These are phyloP conservation scores for Harpalus rubripes DNA, from an alignment of 2,888 invertebrate genomes.

Conservation along the genomic window DNA sequence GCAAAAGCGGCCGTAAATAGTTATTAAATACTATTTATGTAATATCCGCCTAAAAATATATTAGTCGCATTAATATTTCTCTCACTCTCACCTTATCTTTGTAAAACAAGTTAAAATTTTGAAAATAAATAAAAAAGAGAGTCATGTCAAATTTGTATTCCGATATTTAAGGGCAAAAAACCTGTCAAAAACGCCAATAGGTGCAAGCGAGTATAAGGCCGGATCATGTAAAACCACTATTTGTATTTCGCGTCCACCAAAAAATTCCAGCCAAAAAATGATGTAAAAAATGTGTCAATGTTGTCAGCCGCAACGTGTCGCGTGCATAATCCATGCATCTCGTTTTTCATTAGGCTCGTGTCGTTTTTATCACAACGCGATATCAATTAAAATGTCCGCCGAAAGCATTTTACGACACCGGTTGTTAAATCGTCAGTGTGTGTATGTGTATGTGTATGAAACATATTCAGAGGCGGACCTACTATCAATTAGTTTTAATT, in stretches of 20 bases:
- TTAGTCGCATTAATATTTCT: no score
- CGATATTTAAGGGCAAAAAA: background rate
- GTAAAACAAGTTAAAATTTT: no score
- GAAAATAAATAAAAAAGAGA: background rate
- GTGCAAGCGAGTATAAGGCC: background rate
- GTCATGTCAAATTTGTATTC: background rate
- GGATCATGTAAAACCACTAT: background rate
- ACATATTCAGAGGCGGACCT: slow-evolving; percentile 25
- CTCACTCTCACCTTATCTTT: no score
- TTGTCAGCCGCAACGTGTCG: slow-evolving; percentile 49
- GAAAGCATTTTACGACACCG: slow-evolving; percentile 52
- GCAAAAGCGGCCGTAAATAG: no score
- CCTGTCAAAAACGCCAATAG: background rate
- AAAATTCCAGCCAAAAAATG: slow-evolving; percentile 10
- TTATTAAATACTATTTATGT: no score
- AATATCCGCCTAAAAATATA: no score
- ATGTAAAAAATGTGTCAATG: slow-evolving; percentile 49
- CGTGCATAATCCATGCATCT: slow-evolving; percentile 57
- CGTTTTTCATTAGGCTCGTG: slow-evolving; percentile 58
- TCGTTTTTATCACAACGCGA: slow-evolving; percentile 61
- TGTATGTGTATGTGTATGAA: background rate
- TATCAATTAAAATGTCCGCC: slow-evolving; percentile 62
- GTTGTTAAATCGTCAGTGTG: slow-evolving; percentile 32
- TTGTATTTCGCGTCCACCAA: background rate
- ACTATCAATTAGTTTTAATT: slow-evolving; percentile 40